Percentiles rank a stretch among this genome's conserved stretches.
These are phyloP conservation scores for Ursus arctos DNA, from an alignment of 2,113 vertebrate genomes.

Conservation along the genomic window DNA sequence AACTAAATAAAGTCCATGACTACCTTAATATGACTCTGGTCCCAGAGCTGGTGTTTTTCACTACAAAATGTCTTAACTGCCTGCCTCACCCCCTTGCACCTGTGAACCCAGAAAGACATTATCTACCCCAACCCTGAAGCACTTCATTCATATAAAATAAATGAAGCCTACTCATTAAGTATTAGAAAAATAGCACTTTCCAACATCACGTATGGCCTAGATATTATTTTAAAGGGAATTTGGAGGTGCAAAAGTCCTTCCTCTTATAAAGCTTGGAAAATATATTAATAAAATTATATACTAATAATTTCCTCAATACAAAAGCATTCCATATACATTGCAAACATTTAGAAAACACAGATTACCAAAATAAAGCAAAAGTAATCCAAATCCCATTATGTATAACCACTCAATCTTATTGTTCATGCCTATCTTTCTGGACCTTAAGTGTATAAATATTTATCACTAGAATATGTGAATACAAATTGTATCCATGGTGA, in stretches of 20 bases:
- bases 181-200: neutral
- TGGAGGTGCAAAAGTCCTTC: neutral
- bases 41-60: neutral
- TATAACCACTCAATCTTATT: neutral
- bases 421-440: neutral
- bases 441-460: conserved; percentile 10
- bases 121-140: neutral
- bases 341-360: neutral
- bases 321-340: neutral
- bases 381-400: neutral
- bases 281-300: neutral
- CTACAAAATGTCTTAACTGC: conserved; percentile 9
- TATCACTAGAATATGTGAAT: conserved; percentile 51
- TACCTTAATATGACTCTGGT: neutral
- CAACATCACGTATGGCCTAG: neutral
- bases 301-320: neutral
- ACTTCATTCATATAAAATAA: neutral
- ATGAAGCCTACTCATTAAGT: neutral
- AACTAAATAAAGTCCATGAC: neutral
- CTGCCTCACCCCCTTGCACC: neutral
- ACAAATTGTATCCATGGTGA: neutral
- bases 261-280: neutral
- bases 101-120: neutral
- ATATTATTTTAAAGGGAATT: neutral
- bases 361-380: conserved; percentile 32